These are phyloP conservation scores for Brachyhypopomus occidentalis DNA, from an alignment of 2,113 vertebrate species.

Conservation along the genomic window DNA sequence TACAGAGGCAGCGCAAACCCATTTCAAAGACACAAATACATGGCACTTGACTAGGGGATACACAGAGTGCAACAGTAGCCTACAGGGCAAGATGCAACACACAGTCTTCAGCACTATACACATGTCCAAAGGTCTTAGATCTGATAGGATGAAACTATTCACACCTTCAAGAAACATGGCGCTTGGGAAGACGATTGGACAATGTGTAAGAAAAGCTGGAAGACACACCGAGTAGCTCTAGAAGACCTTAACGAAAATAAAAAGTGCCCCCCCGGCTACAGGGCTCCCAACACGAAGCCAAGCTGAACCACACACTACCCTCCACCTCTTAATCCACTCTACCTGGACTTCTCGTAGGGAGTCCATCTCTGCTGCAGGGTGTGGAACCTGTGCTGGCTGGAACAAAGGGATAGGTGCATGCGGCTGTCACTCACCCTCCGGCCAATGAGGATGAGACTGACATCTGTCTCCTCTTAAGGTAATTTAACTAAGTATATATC, in stretches of 20 bases:
- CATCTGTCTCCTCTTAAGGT: neutral
- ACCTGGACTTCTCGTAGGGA: slow-evolving; percentile 63
- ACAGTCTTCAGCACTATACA: slow-evolving; percentile 54
- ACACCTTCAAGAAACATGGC: neutral
- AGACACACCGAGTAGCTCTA: slow-evolving; percentile 45
- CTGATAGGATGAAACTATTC: neutral
- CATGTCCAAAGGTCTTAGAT: slow-evolving; percentile 43
- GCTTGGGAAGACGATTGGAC: slow-evolving; percentile 34
- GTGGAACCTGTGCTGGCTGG: slow-evolving; percentile 62
- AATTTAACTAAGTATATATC: neutral
- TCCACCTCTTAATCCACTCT: slow-evolving; percentile 50
- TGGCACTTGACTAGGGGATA: slow-evolving; percentile 50
- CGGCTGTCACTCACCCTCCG: slow-evolving; percentile 36
- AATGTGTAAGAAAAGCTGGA: slow-evolving; percentile 46
- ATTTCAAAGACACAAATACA: slow-evolving; percentile 45
- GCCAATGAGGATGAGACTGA: slow-evolving; percentile 35
- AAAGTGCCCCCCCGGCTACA: slow-evolving; percentile 28
- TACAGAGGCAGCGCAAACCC: slow-evolving; percentile 52
- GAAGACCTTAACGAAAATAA: slow-evolving; percentile 39
- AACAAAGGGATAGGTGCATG: slow-evolving; percentile 58
- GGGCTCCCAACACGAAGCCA: slow-evolving; percentile 47
- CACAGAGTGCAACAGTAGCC: slow-evolving; percentile 46
- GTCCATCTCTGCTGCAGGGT: slow-evolving; percentile 63
- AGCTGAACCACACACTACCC: slow-evolving; percentile 51
- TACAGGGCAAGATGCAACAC: slow-evolving; percentile 53